Conservation (phyloP, 2,888 invertebrate genomes). For the Nomada fucata region DNA sequence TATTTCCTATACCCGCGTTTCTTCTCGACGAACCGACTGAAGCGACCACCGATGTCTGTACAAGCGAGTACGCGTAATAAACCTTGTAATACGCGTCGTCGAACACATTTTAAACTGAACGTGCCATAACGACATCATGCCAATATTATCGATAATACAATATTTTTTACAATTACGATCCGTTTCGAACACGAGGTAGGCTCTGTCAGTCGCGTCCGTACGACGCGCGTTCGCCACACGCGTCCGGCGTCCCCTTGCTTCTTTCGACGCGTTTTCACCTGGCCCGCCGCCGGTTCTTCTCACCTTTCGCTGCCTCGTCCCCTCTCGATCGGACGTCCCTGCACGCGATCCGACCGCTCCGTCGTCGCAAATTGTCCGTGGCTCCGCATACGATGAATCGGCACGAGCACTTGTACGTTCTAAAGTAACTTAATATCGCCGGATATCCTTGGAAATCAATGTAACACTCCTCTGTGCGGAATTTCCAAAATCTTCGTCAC, state of each 20-base stretch:
- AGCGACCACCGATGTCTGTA: slow-evolving; percentile 55
- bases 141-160: slow-evolving; percentile 82
- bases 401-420: no score
- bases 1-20: slow-evolving; percentile 23
- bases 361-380: neutral
- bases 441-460: no score
- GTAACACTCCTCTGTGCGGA: no score
- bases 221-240: slow-evolving; percentile 24
- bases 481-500: no score
- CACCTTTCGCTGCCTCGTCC: slow-evolving; percentile 44
- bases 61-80: slow-evolving; percentile 66
- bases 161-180: slow-evolving; percentile 80
- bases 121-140: slow-evolving; percentile 84
- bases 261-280: slow-evolving; percentile 42
- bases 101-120: slow-evolving; percentile 79
- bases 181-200: slow-evolving; percentile 71
- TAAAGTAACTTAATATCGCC: no score
- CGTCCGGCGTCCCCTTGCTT: slow-evolving; percentile 52
- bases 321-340: slow-evolving; percentile 40
- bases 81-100: slow-evolving; percentile 72
- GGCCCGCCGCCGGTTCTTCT: slow-evolving; percentile 38
- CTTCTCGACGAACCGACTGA: slow-evolving; percentile 50
- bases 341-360: neutral
- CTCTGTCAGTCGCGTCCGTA: slow-evolving; percentile 71
- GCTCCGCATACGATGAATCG: no score